Evolutionary conservation across 2,888 invertebrate genomes (phyloP).

Genomic region (Parasteatoda lunata): DNA sequence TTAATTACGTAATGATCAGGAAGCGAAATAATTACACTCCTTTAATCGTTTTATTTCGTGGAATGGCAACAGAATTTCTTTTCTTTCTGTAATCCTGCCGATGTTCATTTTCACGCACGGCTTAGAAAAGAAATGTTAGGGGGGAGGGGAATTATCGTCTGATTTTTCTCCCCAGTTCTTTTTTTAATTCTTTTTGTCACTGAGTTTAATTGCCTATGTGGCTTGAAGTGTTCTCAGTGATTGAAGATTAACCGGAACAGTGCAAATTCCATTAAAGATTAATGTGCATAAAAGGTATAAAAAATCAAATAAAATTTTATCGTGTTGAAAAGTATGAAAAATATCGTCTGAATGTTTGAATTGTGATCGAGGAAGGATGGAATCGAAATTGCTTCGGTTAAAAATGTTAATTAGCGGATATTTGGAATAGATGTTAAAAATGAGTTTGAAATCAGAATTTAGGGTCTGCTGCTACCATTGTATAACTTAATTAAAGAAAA

Average conservation of each 20-base stretch:
- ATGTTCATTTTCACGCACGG: conserved; percentile 18
- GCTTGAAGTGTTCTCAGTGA: not conserved
- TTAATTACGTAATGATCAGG: conserved; percentile 11
- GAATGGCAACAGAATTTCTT: conserved; percentile 1
- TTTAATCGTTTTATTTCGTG: conserved; percentile 15
- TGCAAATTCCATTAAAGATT: conserved; percentile 13
- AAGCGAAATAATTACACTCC: conserved; percentile 18
- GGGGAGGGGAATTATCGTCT: not conserved
- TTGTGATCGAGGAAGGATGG: not conserved
- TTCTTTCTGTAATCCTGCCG: not conserved
- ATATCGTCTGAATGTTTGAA: not conserved
- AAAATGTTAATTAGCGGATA: too few species aligned
- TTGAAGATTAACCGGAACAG: conserved; percentile 18
- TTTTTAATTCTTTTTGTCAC: conserved; percentile 6
- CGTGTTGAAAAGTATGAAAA: conserved; percentile 38
- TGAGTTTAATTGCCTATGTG: conserved; percentile 24
- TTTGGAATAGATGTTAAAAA: too few species aligned
- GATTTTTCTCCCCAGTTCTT: not conserved
- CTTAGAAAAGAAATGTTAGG: not conserved
- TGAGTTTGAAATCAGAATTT: too few species aligned
- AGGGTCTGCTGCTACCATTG: too few species aligned
- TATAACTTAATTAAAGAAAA: too few species aligned
- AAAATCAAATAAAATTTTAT: conserved; percentile 39
- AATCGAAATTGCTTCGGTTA: not conserved
- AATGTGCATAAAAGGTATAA: conserved; percentile 2